These are phyloP conservation scores for Clupea harengus DNA, from an alignment of 2,113 vertebrate genomes.

Conservation along the genomic window DNA sequence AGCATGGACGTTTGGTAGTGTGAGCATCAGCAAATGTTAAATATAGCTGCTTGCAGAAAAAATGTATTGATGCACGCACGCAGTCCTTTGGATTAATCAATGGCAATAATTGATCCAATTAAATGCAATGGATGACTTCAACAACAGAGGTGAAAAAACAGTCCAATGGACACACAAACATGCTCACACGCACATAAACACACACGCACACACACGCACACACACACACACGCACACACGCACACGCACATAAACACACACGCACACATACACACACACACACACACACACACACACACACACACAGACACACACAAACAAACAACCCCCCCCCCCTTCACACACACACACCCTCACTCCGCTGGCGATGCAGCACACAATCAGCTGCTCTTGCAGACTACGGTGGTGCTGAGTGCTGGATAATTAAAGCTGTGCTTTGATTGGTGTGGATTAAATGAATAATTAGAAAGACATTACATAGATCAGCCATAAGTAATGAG, in stretches of 20 bases:
- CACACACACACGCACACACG: not conserved
- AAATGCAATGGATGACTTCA: conserved; percentile 19
- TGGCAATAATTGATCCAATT: conserved; percentile 46
- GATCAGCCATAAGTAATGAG: conserved; percentile 9
- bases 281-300: conserved; percentile 5
- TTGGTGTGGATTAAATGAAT: conserved; percentile 3
- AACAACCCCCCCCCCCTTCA: not conserved
- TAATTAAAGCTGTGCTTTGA: not conserved
- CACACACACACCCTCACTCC: not conserved
- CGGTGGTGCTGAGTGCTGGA: not conserved
- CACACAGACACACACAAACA: not conserved
- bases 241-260: not conserved
- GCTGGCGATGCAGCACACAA: conserved; percentile 8
- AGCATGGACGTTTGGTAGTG: not conserved
- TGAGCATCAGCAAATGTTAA: conserved; percentile 30
- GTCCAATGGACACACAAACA: not conserved
- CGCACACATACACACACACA: not conserved
- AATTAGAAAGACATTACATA: conserved; percentile 15
- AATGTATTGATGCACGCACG: conserved; percentile 32
- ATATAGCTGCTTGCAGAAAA: conserved; percentile 31
- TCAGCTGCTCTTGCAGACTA: not conserved
- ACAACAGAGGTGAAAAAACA: conserved; percentile 23
- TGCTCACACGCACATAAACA: too few relatives aligned
- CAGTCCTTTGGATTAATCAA: conserved; percentile 36
- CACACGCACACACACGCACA: not conserved